These are phyloP conservation scores for Epizoanthus ramosus DNA, from an alignment of 92 coral and sea anemone genomes.

Conservation along the genomic window DNA sequence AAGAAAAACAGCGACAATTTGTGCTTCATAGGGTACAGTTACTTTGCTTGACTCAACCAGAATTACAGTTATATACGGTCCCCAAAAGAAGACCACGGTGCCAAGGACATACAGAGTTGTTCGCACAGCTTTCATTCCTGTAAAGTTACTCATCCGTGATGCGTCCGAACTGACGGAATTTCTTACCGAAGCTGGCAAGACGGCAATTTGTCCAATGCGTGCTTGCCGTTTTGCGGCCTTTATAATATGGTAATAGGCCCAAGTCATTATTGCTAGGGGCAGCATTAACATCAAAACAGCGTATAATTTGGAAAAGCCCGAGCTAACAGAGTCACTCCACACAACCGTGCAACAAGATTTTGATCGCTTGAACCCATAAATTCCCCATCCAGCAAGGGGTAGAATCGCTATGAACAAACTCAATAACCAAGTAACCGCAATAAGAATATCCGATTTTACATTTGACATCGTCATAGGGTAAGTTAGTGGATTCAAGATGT, in stretches of 20 bases:
- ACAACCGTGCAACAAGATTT: conserved; percentile 83
- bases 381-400: conserved; percentile 97
- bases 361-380: conserved; percentile 75
- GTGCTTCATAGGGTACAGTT: conserved; percentile 58
- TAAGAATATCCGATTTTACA: conserved; percentile 64
- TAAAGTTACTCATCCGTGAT: conserved; percentile 63
- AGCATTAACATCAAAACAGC: conserved; percentile 55
- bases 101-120: conserved; percentile 86
- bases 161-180: conserved; percentile 64
- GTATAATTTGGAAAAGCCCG: conserved; percentile 88
- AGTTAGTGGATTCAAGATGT: conserved; percentile 84
- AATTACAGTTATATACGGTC: conserved; percentile 71
- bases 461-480: conserved; percentile 86
- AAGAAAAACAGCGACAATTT: conserved; percentile 65
- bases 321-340: conserved; percentile 82
- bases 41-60: conserved; percentile 75
- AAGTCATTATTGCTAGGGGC: conserved; percentile 71
- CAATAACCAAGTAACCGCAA: conserved; percentile 74
- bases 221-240: conserved; percentile 96
- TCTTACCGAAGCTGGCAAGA: conserved; percentile 57
- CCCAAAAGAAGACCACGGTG: conserved; percentile 78
- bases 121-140: conserved; percentile 84
- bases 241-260: conserved; percentile 83
- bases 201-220: conserved; percentile 75
- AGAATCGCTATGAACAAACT: conserved; percentile 83